A percentile compares a stretch with the other conserved stretches of the same genome.
These are phyloP conservation scores for Takifugu bimaculatus DNA, from an alignment of 2,113 vertebrate species.

Conservation along the genomic window DNA sequence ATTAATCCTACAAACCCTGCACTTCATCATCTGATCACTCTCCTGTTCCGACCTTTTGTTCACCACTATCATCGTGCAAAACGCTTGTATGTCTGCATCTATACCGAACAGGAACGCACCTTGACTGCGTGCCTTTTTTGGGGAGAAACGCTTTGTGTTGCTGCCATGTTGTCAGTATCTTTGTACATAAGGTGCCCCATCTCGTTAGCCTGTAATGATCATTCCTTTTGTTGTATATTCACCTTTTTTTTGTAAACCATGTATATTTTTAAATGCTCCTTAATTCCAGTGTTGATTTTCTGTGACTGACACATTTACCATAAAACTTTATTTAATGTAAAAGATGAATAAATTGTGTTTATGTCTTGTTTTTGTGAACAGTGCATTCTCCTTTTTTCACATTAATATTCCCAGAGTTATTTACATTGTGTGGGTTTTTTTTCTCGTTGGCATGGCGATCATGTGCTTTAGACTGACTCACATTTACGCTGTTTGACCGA, in stretches of 20 bases:
- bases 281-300: conserved; percentile 18
- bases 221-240: conserved; percentile 18
- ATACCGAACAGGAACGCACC: conserved; percentile 8
- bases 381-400: too few relatives aligned
- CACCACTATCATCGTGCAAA: background rate
- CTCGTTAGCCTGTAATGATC: background rate
- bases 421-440: too few relatives aligned
- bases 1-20: background rate
- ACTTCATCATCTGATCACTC: background rate
- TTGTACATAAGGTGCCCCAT: background rate
- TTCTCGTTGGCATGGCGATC: too few relatives aligned
- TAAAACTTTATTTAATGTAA: conserved; percentile 27
- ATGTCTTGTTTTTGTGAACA: background rate
- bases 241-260: conserved; percentile 21
- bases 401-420: too few relatives aligned
- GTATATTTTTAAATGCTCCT: conserved; percentile 6
- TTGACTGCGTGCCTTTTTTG: conserved; percentile 17
- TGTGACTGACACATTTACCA: conserved; percentile 6
- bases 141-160: background rate
- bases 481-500: too few relatives aligned
- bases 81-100: background rate
- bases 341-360: conserved; percentile 23
- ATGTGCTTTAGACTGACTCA: too few relatives aligned
- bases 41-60: background rate
- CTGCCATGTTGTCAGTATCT: background rate